A percentile compares a stretch with the other conserved stretches of the same genome.
Evolutionary conservation across 2,113 vertebrate species (phyloP).

Genomic region (Prunella fulvescens): DNA sequence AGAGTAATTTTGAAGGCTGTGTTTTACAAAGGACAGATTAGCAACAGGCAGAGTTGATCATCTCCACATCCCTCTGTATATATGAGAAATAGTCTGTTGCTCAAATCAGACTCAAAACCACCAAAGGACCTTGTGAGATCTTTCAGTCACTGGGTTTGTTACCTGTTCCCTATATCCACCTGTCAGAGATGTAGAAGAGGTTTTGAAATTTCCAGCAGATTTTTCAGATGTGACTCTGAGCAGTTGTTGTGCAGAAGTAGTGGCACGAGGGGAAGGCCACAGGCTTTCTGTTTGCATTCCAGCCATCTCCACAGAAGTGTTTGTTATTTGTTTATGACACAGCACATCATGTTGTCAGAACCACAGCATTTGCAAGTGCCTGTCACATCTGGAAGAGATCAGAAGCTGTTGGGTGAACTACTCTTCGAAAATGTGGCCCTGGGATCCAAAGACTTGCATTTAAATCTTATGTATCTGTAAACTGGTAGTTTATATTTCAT

Average conservation of each 20-base stretch:
- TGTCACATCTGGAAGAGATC: conserved; percentile 44
- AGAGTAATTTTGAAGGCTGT: neutral
- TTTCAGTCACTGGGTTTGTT: neutral
- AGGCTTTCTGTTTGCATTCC: neutral
- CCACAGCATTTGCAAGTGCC: neutral
- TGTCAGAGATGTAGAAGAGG: neutral
- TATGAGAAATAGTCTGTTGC: neutral
- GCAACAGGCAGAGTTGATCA: neutral
- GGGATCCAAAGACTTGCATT: neutral
- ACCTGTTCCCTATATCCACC: neutral
- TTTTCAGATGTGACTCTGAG: neutral
- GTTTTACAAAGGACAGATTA: neutral
- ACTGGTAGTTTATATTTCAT: neutral
- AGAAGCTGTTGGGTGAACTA: neutral
- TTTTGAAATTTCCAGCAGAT: neutral
- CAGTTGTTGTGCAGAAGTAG: neutral
- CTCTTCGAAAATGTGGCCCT: neutral
- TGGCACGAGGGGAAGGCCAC: neutral
- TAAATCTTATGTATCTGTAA: neutral
- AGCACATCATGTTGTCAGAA: conserved; percentile 23
- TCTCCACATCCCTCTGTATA: neutral
- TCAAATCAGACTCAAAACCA: neutral
- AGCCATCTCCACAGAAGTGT: conserved; percentile 9
- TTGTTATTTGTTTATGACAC: conserved; percentile 45
- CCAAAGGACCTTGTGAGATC: neutral